Percentiles rank a stretch among this genome's conserved stretches.
Conservation (phyloP, 2,797 vertebrate species). For the Coranthus polyacanthus region DNA sequence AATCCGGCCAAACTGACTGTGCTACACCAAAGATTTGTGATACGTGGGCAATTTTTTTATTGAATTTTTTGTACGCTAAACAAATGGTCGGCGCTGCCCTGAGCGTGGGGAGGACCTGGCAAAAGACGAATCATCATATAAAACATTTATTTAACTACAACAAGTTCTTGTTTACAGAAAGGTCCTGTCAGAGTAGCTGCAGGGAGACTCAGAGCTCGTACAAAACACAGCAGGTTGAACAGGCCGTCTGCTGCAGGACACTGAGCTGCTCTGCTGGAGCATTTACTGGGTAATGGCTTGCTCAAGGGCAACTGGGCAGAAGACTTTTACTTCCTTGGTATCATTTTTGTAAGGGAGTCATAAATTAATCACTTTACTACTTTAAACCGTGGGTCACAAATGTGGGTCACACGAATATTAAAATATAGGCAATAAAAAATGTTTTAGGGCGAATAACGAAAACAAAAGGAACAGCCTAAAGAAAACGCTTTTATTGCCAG, state of each 20-base stretch:
- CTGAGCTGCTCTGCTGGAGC: slow-evolving; percentile 36
- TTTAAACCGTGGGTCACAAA: not conserved
- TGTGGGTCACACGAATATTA: not conserved
- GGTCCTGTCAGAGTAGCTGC: slow-evolving; percentile 15
- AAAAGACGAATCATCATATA: slow-evolving; percentile 10
- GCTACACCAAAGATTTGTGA: slow-evolving; percentile 14
- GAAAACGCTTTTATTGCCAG: too few relatives aligned
- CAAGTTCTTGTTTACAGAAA: slow-evolving; percentile 33
- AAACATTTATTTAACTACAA: slow-evolving; percentile 34
- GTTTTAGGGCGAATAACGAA: too few relatives aligned
- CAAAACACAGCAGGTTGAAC: slow-evolving; percentile 27
- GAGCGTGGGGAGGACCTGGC: not conserved
- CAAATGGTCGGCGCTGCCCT: slow-evolving; percentile 2
- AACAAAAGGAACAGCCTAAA: too few relatives aligned
- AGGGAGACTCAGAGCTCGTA: slow-evolving; percentile 26
- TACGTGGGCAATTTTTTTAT: not conserved
- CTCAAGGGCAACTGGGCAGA: slow-evolving; percentile 48
- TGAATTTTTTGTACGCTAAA: not conserved
- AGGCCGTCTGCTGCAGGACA: slow-evolving; percentile 22
- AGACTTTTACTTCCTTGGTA: not conserved
- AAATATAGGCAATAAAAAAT: too few relatives aligned
- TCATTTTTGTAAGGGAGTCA: not conserved
- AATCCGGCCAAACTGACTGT: too few relatives aligned
- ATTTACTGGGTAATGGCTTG: slow-evolving; percentile 34
- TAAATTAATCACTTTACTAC: not conserved